Conservation (phyloP, 2,113 vertebrate species). For the Hemicordylus capensis region DNA sequence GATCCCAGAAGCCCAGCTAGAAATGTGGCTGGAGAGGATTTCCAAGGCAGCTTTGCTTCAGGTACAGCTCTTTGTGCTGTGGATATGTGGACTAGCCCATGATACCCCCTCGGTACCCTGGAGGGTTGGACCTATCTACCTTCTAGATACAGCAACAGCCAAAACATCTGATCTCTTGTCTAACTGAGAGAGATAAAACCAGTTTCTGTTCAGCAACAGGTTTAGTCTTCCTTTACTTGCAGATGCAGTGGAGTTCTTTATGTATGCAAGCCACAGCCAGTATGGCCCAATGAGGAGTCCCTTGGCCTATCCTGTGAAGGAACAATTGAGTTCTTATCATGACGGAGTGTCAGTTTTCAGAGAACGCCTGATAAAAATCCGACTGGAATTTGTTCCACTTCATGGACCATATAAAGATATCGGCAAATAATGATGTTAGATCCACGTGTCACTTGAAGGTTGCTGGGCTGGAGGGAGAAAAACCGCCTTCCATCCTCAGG, state of each 20-base stretch:
- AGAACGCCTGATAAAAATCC: constrained; percentile 48
- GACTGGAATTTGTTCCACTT: constrained; percentile 38
- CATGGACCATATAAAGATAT: constrained; percentile 33
- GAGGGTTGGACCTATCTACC: not conserved
- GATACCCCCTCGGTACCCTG: not conserved
- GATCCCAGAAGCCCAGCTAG: not conserved
- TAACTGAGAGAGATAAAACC: constrained; percentile 3
- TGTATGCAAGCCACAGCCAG: not conserved
- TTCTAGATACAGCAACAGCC: not conserved
- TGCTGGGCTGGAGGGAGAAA: not conserved
- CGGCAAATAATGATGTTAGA: constrained; percentile 25
- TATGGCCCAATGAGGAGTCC: not conserved
- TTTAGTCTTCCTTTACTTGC: not conserved
- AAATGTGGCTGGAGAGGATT: no score
- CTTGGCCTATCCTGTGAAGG: constrained; percentile 28
- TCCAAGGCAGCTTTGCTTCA: not conserved
- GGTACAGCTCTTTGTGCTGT: not conserved
- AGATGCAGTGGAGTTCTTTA: not conserved
- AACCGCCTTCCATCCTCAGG: not conserved
- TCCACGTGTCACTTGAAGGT: constrained; percentile 18
- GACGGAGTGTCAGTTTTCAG: constrained; percentile 2
- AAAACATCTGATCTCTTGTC: not conserved
- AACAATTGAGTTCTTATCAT: constrained; percentile 10
- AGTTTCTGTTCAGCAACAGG: not conserved
- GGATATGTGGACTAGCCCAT: not conserved